Percentiles rank a stretch among this genome's conserved stretches.
Conservation (phyloP, 2,113 vertebrate genomes). For the Trichechus manatus region DNA sequence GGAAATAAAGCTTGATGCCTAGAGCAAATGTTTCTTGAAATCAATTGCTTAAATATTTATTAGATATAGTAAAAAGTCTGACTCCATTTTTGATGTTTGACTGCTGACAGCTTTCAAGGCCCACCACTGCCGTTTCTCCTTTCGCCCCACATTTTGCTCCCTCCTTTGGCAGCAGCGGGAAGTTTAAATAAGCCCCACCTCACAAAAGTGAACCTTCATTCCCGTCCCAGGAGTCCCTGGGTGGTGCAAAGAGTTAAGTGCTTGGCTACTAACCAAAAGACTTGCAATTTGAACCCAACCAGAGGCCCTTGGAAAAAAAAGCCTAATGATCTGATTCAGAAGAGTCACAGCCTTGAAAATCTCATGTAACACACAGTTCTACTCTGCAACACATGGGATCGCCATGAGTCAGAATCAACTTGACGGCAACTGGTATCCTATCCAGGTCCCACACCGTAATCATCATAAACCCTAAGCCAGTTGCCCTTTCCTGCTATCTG, state of each 20-base stretch:
- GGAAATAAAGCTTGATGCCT: not conserved
- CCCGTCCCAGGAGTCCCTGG: not conserved
- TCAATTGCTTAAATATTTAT: not conserved
- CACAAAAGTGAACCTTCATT: not conserved
- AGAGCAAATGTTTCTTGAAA: not conserved
- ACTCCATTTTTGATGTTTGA: slow-evolving; percentile 5
- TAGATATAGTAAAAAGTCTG: not conserved
- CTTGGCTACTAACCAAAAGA: not conserved
- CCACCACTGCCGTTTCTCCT: not conserved
- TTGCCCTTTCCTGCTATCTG: not conserved
- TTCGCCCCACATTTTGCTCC: not conserved
- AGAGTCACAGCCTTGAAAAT: not conserved
- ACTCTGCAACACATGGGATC: not conserved
- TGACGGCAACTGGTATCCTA: not conserved
- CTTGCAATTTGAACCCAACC: not conserved
- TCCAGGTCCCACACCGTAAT: not conserved
- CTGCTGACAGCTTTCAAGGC: not conserved
- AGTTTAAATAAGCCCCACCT: not conserved
- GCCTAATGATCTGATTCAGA: not conserved
- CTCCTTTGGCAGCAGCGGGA: not conserved
- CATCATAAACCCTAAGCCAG: not conserved
- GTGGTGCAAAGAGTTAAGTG: not conserved
- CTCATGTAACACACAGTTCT: not conserved
- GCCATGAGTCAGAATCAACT: not conserved
- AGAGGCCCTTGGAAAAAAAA: not conserved